These are phyloP conservation scores for Bettongia penicillata DNA, from an alignment of 2,113 vertebrate species.

Conservation along the genomic window DNA sequence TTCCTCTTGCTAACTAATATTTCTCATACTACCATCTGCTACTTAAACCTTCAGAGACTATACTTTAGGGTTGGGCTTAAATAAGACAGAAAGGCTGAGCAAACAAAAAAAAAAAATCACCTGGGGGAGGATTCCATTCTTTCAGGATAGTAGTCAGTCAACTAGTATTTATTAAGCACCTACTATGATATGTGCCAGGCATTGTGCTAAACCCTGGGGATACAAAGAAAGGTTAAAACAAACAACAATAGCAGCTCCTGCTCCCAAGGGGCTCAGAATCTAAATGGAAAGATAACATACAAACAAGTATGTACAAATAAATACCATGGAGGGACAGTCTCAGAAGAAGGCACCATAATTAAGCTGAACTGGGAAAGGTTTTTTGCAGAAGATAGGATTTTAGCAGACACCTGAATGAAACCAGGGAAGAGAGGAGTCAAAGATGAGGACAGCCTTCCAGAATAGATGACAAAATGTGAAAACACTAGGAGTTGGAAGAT, in stretches of 20 bases:
- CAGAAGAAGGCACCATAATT: not conserved
- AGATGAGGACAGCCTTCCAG: not conserved
- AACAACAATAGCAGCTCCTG: not conserved
- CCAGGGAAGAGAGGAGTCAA: not conserved
- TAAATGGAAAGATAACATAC: not conserved
- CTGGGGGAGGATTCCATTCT: conserved; percentile 10
- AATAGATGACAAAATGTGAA: not conserved
- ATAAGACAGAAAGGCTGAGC: not conserved
- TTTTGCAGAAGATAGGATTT: not conserved
- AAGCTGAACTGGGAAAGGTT: not conserved
- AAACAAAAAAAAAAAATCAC: not conserved
- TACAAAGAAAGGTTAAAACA: not conserved
- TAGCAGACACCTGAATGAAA: not conserved
- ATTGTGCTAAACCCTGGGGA: not conserved
- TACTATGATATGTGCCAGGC: not conserved
- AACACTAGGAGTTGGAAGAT: not conserved
- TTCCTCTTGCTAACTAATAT: conserved; percentile 56
- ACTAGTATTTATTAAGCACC: not conserved
- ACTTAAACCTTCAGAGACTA: conserved; percentile 54
- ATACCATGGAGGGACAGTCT: not conserved
- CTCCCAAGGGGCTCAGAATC: not conserved
- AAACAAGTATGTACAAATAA: not conserved
- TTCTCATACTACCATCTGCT: conserved; percentile 55
- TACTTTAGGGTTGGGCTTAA: not conserved
- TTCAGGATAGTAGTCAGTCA: not conserved